These are phyloP conservation scores for Saturnia japonica DNA, from an alignment of 2,888 invertebrate genomes.

Conservation along the genomic window DNA sequence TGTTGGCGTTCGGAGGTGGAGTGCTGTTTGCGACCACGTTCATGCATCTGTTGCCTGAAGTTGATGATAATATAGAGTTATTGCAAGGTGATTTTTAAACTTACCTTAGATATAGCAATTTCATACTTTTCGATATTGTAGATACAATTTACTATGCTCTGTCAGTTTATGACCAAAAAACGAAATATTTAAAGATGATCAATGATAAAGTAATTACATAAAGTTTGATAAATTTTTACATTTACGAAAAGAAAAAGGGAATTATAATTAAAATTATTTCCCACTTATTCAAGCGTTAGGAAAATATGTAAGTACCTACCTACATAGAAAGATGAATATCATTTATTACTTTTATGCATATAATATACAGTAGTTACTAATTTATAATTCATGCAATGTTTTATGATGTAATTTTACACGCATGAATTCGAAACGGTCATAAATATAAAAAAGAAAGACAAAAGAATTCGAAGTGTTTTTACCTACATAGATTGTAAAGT, in stretches of 20 bases:
- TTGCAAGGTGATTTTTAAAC: constrained; percentile 74
- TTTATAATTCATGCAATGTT: not conserved
- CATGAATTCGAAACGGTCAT: not conserved
- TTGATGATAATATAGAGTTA: constrained; percentile 84
- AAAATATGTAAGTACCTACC: no score
- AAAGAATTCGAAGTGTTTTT: not conserved
- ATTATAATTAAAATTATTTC: not conserved
- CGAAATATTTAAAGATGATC: not conserved
- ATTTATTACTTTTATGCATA: not conserved
- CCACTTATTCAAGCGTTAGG: no score
- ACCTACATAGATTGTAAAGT: no score
- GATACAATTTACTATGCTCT: not conserved
- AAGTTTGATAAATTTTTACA: no score
- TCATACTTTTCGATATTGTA: not conserved
- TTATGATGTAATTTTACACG: not conserved
- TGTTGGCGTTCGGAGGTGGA: constrained; percentile 91
- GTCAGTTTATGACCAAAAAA: not conserved
- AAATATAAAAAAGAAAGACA: not conserved
- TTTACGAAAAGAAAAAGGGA: not conserved
- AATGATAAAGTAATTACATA: not conserved
- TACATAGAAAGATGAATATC: no score
- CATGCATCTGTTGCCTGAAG: constrained; percentile 91
- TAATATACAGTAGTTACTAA: not conserved
- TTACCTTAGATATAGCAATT: not conserved
- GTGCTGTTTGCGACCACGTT: constrained; percentile 91